phyloP scores from a whole-genome alignment of 2,888 invertebrate genomes.

The Anthrax anthrax region DNA sequence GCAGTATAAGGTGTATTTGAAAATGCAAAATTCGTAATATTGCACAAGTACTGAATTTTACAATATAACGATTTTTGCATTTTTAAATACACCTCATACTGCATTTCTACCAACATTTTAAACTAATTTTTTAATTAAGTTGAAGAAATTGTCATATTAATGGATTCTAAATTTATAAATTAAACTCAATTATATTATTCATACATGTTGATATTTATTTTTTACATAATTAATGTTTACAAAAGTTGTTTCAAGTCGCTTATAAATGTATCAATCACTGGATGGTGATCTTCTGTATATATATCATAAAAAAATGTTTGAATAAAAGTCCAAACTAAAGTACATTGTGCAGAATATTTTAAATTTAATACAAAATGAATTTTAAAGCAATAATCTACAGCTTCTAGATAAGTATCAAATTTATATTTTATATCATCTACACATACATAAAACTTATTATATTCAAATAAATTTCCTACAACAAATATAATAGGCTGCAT shows the following conservation, averaged over 20 bases:
- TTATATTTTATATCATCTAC: background rate
- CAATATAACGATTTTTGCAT: too few species aligned
- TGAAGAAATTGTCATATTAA: too few species aligned
- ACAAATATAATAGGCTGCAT: background rate
- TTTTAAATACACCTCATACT: too few species aligned
- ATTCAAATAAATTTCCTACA: background rate
- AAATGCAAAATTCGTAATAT: too few species aligned
- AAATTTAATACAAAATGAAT: constrained; percentile 1
- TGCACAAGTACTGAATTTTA: too few species aligned
- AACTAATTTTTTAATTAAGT: too few species aligned
- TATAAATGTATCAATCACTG: constrained; percentile 1
- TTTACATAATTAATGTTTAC: too few species aligned
- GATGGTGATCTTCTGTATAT: background rate
- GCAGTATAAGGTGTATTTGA: too few species aligned
- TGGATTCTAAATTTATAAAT: too few species aligned
- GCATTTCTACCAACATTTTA: too few species aligned
- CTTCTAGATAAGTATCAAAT: constrained; percentile 2
- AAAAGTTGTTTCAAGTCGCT: background rate
- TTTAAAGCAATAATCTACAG: constrained; percentile 2
- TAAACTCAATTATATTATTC: too few species aligned
- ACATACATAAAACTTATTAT: background rate
- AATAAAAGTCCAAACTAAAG: constrained; percentile 1
- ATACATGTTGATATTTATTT: too few species aligned
- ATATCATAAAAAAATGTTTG: background rate
- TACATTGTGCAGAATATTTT: background rate